A percentile compares a stretch with the other conserved stretches of the same genome.
phyloP scores from a whole-genome alignment of 2,888 invertebrate genomes.

The Tipula unca region DNA sequence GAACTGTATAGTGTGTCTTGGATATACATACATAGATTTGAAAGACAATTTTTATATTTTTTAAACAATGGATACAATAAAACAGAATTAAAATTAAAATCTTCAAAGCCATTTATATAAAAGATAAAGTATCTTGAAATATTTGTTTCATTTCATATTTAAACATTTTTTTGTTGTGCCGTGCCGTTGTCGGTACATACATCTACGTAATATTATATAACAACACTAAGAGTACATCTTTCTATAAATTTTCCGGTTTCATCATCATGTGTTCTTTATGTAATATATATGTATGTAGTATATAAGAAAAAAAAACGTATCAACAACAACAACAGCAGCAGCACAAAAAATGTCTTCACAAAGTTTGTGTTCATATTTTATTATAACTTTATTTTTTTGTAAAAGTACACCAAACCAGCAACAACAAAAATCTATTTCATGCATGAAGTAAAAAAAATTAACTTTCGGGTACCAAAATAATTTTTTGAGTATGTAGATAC shows the following conservation, averaged over 20 bases:
- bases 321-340: too few relatives aligned
- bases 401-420: not conserved
- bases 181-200: not conserved
- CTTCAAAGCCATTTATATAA: conserved; percentile 3
- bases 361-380: not conserved
- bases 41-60: not conserved
- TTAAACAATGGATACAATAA: not conserved
- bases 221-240: not conserved
- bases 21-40: not conserved
- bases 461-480: not conserved
- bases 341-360: not conserved
- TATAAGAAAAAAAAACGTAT: not conserved
- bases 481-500: not conserved
- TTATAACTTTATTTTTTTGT: not conserved
- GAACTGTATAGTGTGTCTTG: not conserved
- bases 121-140: not conserved
- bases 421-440: not conserved
- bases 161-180: not conserved
- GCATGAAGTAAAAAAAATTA: not conserved
- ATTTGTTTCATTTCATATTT: conserved; percentile 4
- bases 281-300: not conserved
- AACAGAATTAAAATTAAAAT: not conserved
- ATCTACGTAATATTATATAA: not conserved
- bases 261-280: not conserved
- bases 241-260: conserved; percentile 3